phyloP scores from a whole-genome alignment of 2,113 vertebrate genomes.

The Pelodiscus sinensis region DNA sequence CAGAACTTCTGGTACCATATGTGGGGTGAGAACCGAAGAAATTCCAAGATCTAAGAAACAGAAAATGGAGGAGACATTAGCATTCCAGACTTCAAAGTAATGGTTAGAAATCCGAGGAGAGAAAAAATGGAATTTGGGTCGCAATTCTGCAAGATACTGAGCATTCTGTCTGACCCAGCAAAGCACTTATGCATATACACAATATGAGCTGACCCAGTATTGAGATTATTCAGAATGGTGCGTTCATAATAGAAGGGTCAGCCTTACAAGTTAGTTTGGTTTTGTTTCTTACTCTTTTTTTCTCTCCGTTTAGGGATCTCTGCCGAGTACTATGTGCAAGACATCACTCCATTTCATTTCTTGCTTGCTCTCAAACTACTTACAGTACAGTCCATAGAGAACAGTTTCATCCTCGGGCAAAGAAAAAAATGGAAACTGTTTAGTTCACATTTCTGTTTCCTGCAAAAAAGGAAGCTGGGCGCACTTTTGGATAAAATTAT shows the following conservation, averaged over 20 bases:
- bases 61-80: background rate
- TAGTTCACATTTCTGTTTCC: background rate
- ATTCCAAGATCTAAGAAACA: background rate
- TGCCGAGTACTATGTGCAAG: constrained; percentile 13
- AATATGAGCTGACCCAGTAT: accelerated
- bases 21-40: background rate
- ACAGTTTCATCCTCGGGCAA: background rate
- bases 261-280: background rate
- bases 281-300: background rate
- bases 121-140: background rate
- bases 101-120: background rate
- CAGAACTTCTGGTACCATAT: background rate
- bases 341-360: constrained; percentile 65
- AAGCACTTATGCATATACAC: background rate
- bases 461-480: background rate
- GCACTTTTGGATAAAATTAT: background rate
- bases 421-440: background rate
- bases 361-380: constrained; percentile 40
- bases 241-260: background rate
- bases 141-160: background rate
- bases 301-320: constrained; percentile 36
- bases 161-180: background rate
- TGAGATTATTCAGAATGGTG: background rate
- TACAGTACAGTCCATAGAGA: constrained; percentile 5
- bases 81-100: accelerated